A percentile compares a stretch with the other conserved stretches of the same genome.
Evolutionary conservation across 2,113 vertebrate genomes (phyloP).

Genomic region (Aepyceros melampus): DNA sequence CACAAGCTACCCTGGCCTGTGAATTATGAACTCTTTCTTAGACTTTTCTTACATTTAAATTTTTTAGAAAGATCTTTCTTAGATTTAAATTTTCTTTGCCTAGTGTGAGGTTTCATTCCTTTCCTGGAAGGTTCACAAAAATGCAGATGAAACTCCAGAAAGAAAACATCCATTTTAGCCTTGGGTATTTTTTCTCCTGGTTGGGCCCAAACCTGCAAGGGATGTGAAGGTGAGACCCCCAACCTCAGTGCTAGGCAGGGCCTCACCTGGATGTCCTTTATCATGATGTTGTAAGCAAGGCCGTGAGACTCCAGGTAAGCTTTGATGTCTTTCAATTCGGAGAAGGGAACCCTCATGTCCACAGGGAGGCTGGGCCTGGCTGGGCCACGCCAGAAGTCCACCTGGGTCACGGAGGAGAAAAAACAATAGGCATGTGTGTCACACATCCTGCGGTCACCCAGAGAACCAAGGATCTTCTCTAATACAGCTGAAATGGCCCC

Average conservation of each 20-base stretch:
- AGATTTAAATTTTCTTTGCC: background rate
- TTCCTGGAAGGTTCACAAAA: background rate
- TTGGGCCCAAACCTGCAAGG: background rate
- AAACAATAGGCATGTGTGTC: background rate
- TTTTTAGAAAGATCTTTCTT: background rate
- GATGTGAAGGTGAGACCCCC: background rate
- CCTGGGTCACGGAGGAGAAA: slow-evolving; percentile 70
- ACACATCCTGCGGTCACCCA: accelerated
- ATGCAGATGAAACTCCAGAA: background rate
- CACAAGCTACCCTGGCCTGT: background rate
- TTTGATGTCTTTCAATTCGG: slow-evolving; percentile 81
- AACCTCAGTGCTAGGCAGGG: accelerated
- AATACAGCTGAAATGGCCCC: background rate
- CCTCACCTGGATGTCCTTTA: slow-evolving; percentile 90
- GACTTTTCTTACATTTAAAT: background rate
- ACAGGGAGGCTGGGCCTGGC: slow-evolving; percentile 69
- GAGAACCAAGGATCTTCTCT: background rate
- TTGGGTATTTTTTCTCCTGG: background rate
- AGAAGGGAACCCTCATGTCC: slow-evolving; percentile 86
- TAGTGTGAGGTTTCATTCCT: background rate
- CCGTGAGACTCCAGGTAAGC: slow-evolving; percentile 80
- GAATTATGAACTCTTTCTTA: background rate
- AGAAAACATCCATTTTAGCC: background rate
- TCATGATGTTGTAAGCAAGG: slow-evolving; percentile 86
- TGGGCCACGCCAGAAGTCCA: slow-evolving; percentile 90